Percentiles rank a stretch among this genome's conserved stretches.
These are phyloP conservation scores for Caenorhabditis brenneri DNA, from an alignment of 1,140 invertebrate genomes.

Conservation along the genomic window DNA sequence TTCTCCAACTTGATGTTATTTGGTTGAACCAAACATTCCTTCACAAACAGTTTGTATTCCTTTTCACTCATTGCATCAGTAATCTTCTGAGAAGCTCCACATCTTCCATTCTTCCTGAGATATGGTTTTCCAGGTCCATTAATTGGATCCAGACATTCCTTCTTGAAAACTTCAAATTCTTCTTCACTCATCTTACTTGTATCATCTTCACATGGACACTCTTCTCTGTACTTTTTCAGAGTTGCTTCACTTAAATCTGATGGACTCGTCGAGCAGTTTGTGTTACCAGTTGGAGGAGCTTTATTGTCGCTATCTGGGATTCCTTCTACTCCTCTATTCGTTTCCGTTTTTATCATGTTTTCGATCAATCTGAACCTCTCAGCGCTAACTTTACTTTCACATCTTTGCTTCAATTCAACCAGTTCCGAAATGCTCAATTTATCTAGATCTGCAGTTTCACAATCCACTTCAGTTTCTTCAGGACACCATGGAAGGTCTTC, in stretches of 20 bases:
- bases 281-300: not conserved
- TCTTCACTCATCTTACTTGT: not conserved
- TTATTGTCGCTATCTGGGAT: not conserved
- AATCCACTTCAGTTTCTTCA: not conserved
- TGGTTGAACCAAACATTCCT: not conserved
- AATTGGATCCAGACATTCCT: not conserved
- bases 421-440: not conserved
- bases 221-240: not conserved
- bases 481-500: slow-evolving; percentile 35
- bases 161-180: not conserved
- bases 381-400: not conserved
- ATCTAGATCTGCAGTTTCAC: not conserved
- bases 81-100: not conserved
- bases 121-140: not conserved
- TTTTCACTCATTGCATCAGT: not conserved
- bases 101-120: slow-evolving; percentile 15
- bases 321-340: not conserved
- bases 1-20: not conserved
- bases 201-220: slow-evolving; percentile 34
- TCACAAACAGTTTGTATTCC: not conserved
- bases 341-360: not conserved
- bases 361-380: not conserved
- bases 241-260: not conserved
- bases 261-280: not conserved
- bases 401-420: not conserved